phyloP scores from a whole-genome alignment of 2,113 vertebrate species.

The Ophthalmotilapia sp. region DNA sequence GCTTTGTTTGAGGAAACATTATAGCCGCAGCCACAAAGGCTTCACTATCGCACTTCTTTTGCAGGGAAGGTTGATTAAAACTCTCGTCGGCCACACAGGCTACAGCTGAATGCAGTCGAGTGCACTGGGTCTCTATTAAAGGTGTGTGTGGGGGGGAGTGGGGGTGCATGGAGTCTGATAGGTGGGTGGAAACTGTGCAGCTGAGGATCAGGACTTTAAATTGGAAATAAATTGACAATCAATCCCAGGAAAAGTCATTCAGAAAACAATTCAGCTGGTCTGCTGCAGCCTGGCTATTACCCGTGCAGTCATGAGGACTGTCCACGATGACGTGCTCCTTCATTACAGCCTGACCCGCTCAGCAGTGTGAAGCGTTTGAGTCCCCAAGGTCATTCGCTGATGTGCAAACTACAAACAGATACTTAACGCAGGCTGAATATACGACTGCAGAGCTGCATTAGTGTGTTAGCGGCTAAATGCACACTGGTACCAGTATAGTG shows the following conservation, averaged over 20 bases:
- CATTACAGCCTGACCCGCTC: not conserved
- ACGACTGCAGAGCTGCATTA: not conserved
- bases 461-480: not conserved
- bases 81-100: not conserved
- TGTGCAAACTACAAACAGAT: not conserved
- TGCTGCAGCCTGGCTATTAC: not conserved
- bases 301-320: not conserved
- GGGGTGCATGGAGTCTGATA: not conserved
- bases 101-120: not conserved
- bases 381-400: not conserved
- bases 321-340: not conserved
- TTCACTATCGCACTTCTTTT: not conserved
- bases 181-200: not conserved
- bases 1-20: not conserved
- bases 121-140: not conserved
- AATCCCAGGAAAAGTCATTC: not conserved
- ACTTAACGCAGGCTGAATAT: not conserved
- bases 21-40: not conserved
- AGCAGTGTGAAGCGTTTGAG: not conserved
- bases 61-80: not conserved
- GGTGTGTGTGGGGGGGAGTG: not conserved
- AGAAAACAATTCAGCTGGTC: not conserved
- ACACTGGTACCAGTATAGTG: not conserved
- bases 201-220: not conserved
- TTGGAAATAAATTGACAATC: slow-evolving; percentile 20